phyloP scores from a whole-genome alignment of 2,113 vertebrate species.

The Arizona elegans region DNA sequence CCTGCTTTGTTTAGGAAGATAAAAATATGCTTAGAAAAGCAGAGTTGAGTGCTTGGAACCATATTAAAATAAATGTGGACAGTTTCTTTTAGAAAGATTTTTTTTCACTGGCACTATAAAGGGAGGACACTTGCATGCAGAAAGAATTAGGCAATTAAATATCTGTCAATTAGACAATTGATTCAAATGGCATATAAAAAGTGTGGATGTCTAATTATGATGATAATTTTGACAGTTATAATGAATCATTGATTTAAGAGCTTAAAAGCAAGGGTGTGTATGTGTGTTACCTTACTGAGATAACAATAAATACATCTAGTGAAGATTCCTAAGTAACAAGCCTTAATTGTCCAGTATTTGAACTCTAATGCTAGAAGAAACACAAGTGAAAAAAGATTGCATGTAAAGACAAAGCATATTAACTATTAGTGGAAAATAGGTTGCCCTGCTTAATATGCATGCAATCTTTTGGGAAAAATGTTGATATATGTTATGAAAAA shows the following conservation, averaged over 20 bases:
- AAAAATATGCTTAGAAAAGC: not conserved
- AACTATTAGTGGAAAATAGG: too few relatives aligned
- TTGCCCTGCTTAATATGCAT: too few relatives aligned
- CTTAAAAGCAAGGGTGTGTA: not conserved
- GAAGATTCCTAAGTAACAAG: not conserved
- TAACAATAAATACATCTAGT: not conserved
- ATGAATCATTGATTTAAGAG: not conserved
- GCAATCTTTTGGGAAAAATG: not conserved
- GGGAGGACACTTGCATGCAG: not conserved
- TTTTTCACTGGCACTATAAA: not conserved
- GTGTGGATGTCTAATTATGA: not conserved
- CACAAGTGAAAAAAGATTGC: not conserved
- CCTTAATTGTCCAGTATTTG: not conserved
- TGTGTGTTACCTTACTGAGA: not conserved
- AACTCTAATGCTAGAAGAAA: not conserved
- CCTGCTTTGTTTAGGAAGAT: not conserved
- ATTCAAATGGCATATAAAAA: not conserved
- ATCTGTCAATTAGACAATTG: not conserved
- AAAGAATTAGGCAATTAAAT: not conserved
- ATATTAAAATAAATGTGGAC: not conserved
- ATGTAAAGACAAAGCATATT: too few relatives aligned
- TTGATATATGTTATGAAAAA: not conserved
- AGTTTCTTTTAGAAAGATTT: not conserved
- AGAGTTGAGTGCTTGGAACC: not conserved
- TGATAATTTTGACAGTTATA: not conserved